Evolutionary conservation across 1,140 invertebrate genomes (phyloP), one percentile per base, ranked within the genome.

Genomic region (Heliconius eleuchia): DNA sequence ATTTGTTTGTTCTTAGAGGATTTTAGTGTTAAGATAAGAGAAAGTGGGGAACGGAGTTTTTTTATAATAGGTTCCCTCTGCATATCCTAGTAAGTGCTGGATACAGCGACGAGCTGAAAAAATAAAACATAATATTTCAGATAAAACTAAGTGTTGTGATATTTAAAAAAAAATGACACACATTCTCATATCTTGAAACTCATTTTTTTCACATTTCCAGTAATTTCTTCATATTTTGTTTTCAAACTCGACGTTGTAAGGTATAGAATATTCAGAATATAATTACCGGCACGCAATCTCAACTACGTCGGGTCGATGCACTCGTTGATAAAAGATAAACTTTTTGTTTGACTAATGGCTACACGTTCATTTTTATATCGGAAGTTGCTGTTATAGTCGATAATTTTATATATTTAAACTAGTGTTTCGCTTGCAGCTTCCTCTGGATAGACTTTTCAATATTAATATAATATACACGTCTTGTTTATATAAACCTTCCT

Each of bases 291-390:
- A 80, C 80, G 82, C 75, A 83, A 78, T 34, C 71, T 77, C 76
- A 74, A 73, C 79, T 74, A 70, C 77, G 74, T 46, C 70, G 79
- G 84, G 83, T 86, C 83, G 77, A 77, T 83, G 83, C 77, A 84
- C 85, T 81, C 73, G 70, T 57, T 83, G 82, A 81, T 83, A 81
- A 83, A 76, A 86, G 85, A 86, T 86, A 86, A 81, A 75, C 71
- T 80, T 86, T 85, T 86, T 86, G 78, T 86, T 85, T 81, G 77
- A 82, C 82, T 85, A 86, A 85, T 86, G 83, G 85, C 76, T 83
- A 85, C 82, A 86, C 76, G 80, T 77, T 82, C 60, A 42, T 75
- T 78, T 71, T 71, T 76, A 60, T 77, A 80, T 79, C 79, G 76
- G 78, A 82, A 73, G 70, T 72, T 18, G 76, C 27, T 13, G 60